These are phyloP conservation scores for Diadegma fenestrale DNA, from an alignment of 2,888 invertebrate species.

Conservation along the genomic window DNA sequence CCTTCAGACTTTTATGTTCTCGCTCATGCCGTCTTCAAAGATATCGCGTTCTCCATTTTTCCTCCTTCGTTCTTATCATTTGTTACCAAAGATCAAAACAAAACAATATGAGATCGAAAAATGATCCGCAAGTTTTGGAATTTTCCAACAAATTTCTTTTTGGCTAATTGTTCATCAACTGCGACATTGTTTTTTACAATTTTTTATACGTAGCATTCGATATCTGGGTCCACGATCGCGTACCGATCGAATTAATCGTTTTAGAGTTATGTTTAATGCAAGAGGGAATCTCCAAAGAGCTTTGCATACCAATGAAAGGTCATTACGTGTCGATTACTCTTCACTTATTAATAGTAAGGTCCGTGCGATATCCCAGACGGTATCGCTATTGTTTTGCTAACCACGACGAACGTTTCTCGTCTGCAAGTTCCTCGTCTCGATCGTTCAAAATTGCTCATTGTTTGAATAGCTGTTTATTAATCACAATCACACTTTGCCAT, in stretches of 20 bases:
- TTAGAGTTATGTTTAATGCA: background rate
- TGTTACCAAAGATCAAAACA: background rate
- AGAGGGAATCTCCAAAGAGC: conserved; percentile 22
- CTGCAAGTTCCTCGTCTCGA: background rate
- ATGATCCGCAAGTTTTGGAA: no score
- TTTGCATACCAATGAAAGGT: conserved; percentile 67
- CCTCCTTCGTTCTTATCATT: background rate
- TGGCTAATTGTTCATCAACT: background rate
- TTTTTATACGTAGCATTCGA: background rate
- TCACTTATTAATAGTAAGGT: conserved; percentile 81
- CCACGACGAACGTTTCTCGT: conserved; percentile 5
- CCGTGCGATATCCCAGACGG: conserved; percentile 74
- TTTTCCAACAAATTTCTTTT: no score
- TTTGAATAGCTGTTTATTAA: background rate
- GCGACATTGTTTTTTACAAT: background rate
- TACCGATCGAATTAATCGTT: background rate
- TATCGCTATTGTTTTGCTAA: conserved; percentile 81
- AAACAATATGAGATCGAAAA: no score
- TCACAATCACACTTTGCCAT: background rate
- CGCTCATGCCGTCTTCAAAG: conserved; percentile 8
- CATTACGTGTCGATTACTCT: conserved; percentile 80
- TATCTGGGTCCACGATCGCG: background rate
- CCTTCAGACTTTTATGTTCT: conserved; percentile 34
- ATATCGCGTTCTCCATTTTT: conserved; percentile 3
- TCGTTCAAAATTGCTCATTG: background rate